Evolutionary conservation across 2,113 vertebrate species (phyloP).

Genomic region (Callipepla californica): DNA sequence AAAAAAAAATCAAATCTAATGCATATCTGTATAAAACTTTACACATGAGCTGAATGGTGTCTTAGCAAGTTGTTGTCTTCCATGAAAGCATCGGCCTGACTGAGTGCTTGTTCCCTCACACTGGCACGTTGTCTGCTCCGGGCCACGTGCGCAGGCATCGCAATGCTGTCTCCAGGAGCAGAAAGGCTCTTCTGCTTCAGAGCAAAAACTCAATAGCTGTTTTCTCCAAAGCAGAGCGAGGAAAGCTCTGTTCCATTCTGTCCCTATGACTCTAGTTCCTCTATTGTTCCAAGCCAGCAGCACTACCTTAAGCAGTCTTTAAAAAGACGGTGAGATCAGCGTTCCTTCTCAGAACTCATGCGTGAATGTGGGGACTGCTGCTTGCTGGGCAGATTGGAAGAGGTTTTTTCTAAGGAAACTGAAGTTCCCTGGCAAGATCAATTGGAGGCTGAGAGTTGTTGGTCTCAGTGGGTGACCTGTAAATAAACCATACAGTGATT

Average conservation of each 20-base stretch:
- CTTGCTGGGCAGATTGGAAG: background rate
- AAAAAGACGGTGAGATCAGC: background rate
- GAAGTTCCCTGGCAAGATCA: background rate
- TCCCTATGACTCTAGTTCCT: background rate
- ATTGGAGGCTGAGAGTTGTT: background rate
- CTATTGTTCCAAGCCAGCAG: background rate
- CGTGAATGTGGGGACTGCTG: background rate
- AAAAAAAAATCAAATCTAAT: background rate
- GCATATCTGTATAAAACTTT: background rate
- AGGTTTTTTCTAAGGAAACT: background rate
- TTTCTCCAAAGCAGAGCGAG: constrained; percentile 6
- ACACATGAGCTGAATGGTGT: background rate
- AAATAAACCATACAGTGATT: background rate
- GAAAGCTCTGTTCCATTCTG: background rate
- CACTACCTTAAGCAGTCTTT: background rate
- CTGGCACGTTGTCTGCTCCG: background rate
- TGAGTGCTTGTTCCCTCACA: background rate
- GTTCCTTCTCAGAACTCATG: background rate
- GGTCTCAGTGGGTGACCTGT: background rate
- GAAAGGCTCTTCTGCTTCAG: background rate
- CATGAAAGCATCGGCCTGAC: background rate
- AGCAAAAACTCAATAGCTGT: background rate
- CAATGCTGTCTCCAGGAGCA: background rate
- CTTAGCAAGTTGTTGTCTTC: background rate
- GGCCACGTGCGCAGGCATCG: background rate